These are phyloP conservation scores for Rallus limicola DNA, from an alignment of 2,113 vertebrate species.

Conservation along the genomic window DNA sequence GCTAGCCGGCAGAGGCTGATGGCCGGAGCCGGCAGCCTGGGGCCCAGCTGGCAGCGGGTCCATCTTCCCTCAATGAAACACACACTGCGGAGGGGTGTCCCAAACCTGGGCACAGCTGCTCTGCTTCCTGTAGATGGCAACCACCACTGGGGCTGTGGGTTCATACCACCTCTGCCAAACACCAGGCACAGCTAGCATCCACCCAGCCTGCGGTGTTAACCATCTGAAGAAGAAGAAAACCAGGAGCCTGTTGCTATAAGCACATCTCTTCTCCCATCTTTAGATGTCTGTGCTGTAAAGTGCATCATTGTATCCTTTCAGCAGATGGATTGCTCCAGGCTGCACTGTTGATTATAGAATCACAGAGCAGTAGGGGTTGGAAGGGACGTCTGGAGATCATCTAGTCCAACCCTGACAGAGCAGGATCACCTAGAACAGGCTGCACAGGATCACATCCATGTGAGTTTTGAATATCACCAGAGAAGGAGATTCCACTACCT, in stretches of 20 bases:
- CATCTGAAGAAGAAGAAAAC: neutral
- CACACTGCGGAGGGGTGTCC: accelerated
- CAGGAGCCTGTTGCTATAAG: neutral
- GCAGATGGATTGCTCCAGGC: neutral
- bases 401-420: too few relatives aligned
- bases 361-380: too few relatives aligned
- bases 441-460: too few relatives aligned
- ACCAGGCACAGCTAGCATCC: accelerated
- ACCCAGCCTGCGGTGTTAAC: neutral
- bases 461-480: too few relatives aligned
- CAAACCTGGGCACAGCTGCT: accelerated
- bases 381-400: too few relatives aligned
- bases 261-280: neutral
- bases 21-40: neutral
- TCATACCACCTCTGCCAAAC: neutral
- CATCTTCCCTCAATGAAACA: neutral
- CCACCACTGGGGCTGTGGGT: accelerated
- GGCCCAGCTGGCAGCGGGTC: neutral
- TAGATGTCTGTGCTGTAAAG: accelerated
- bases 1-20: accelerated
- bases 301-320: neutral
- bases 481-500: too few relatives aligned
- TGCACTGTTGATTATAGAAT: neutral
- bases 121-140: neutral
- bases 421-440: too few relatives aligned